phyloP scores from a whole-genome alignment of 1,140 invertebrate species.

The Polypedilum pembai region DNA sequence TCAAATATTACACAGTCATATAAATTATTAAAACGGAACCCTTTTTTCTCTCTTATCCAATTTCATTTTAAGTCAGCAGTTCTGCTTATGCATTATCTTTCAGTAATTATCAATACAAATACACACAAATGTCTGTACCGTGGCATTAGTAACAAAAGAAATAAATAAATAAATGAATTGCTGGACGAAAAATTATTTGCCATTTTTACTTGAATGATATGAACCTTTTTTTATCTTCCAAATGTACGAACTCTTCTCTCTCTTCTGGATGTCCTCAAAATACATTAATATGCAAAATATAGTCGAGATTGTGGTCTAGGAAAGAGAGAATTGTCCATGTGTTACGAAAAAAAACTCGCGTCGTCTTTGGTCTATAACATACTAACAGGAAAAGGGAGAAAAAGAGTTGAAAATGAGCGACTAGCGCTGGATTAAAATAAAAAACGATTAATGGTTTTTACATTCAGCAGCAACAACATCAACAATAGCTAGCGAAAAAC shows the following conservation, averaged over 20 bases:
- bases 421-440: conserved; percentile 23
- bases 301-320: neutral
- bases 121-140: neutral
- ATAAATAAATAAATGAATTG: conserved; percentile 24
- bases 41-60: neutral
- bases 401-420: conserved; percentile 7
- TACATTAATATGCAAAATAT: conserved; percentile 26
- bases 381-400: neutral
- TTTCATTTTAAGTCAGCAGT: neutral
- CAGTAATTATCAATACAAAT: conserved; percentile 26
- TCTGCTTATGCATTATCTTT: neutral
- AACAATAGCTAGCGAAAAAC: no score
- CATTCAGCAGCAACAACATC: neutral
- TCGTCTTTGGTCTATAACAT: neutral
- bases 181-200: neutral
- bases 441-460: conserved; percentile 27
- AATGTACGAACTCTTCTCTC: no score
- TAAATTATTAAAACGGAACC: conserved; percentile 22
- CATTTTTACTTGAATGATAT: neutral
- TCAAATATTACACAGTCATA: neutral
- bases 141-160: neutral
- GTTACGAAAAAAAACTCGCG: neutral
- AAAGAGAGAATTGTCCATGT: neutral
- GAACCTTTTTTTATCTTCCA: neutral
- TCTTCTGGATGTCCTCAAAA: neutral